A percentile compares a stretch with the other conserved stretches of the same genome.
These are phyloP conservation scores for Strigamia maritima DNA, from an alignment of 2,888 invertebrate genomes.

Conservation along the genomic window DNA sequence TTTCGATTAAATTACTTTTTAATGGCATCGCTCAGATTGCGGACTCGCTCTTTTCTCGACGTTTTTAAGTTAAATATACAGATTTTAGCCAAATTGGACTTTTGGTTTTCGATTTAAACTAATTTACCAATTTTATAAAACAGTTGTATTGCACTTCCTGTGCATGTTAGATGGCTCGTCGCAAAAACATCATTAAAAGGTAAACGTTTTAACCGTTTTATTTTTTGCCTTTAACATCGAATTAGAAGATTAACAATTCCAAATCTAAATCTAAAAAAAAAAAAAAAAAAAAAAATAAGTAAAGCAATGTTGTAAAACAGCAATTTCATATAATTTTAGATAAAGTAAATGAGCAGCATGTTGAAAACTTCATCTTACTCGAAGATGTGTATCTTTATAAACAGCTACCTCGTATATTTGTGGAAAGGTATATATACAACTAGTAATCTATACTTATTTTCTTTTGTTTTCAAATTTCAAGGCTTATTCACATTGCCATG, in stretches of 20 bases:
- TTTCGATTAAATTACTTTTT: constrained; percentile 15
- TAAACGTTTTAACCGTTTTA: background rate
- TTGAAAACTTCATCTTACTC: no score
- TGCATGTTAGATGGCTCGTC: background rate
- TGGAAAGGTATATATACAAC: no score
- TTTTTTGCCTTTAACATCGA: background rate
- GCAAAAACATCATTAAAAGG: background rate
- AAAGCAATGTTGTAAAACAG: no score
- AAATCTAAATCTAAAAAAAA: no score
- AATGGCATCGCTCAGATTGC: background rate
- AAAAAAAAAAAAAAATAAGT: no score
- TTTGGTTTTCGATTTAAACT: no score
- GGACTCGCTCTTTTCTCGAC: background rate
- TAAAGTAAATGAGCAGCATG: no score
- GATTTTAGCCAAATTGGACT: background rate
- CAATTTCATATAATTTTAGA: no score
- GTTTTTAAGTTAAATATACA: background rate
- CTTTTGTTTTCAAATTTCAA: background rate
- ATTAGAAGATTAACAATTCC: background rate
- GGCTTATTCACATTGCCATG: background rate
- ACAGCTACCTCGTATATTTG: no score
- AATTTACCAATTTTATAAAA: background rate
- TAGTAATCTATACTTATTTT: no score
- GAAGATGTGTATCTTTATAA: no score
- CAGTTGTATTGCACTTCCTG: background rate